Base-by-base conservation (phyloP, 2,888 invertebrate species). In the Electrophaes corylata region DNA sequence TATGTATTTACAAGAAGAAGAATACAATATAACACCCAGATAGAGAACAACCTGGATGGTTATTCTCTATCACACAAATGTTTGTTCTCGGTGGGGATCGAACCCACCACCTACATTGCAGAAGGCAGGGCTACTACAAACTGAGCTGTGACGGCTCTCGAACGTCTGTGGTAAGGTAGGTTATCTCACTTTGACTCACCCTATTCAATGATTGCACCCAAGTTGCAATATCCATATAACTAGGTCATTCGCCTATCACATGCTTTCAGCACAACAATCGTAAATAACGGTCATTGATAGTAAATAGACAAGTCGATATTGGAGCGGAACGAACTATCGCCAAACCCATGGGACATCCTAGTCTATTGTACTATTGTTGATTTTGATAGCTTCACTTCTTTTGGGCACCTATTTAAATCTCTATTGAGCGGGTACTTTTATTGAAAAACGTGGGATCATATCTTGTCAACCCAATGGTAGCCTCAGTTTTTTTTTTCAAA, bases 321-420 rank as follows among this genome's bases (percentile, higher is more conserved):
- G 80, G 82, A 78, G 74, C 84, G 79, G 75, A 80, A 85, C 83
- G 64, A 62, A 69, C 70, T 66, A 54, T 65, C 62, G 67, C 69
- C 67, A 62, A 62, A 66, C 59, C 67, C 75, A 75, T 78, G 75
- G 75, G 78, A 78, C 60, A 51, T 68, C 66, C 67, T 67, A 46
- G 39, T 20, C 35, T 39, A 54, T 58, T 63, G 43, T 44, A 46
- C 53, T 47, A 49, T 56, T 60, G 57, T 37, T 44, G 11, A 45
- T 33, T 39, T 44, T 26, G 33, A 41, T 47, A 48, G 12, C 33
- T 16, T 10, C 45, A 26, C 19, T 58, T 57, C 35, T 49, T 44
- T 48, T 33, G 20, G 26, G 26, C 8, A 26, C 26, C 6, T 29
- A 35, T 46, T 35, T 20, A 6, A 11, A 37, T 39, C 12, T 35